A percentile compares a stretch with the other conserved stretches of the same genome.
phyloP scores from a whole-genome alignment of 2,797 vertebrate genomes.

The Centroberyx gerrardi region DNA sequence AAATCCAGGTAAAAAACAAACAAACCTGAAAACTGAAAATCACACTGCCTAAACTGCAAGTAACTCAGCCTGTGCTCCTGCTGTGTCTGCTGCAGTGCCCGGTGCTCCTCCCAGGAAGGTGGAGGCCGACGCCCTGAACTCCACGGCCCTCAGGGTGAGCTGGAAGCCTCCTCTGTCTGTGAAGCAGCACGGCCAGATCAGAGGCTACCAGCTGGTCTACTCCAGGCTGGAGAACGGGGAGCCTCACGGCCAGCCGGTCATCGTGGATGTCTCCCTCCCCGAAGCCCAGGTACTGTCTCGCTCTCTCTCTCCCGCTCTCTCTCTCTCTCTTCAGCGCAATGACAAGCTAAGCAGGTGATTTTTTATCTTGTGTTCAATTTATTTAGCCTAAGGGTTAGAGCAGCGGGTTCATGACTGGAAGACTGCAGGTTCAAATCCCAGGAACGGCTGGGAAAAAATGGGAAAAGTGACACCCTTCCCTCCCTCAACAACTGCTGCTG shows the following conservation, averaged over 20 bases:
- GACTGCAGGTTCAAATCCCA: not conserved
- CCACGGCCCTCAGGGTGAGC: constrained; percentile 91
- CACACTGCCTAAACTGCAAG: not conserved
- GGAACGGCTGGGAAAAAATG: not conserved
- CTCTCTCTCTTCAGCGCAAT: not conserved
- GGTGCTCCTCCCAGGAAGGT: constrained; percentile 92
- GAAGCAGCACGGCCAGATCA: constrained; percentile 95
- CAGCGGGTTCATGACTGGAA: not conserved
- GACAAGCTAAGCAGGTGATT: not conserved
- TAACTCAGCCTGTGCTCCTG: constrained; percentile 11
- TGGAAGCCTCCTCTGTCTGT: constrained; percentile 94
- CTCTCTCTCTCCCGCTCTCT: not conserved
- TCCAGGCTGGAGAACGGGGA: constrained; percentile 92
- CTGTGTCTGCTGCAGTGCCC: constrained; percentile 83
- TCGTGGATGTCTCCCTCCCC: constrained; percentile 91
- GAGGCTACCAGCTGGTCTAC: constrained; percentile 94
- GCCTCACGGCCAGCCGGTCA: constrained; percentile 90
- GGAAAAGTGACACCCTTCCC: too few relatives aligned
- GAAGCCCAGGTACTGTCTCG: constrained; percentile 90
- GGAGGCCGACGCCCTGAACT: constrained; percentile 92
- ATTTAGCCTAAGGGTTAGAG: not conserved
- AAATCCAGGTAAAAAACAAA: not conserved
- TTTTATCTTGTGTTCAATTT: not conserved
- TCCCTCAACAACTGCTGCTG: too few relatives aligned
- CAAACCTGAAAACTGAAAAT: not conserved